Evolutionary conservation across 1,140 invertebrate species (phyloP), one percentile per base, ranked within the genome.

Genomic region (Amyelois transitella): DNA sequence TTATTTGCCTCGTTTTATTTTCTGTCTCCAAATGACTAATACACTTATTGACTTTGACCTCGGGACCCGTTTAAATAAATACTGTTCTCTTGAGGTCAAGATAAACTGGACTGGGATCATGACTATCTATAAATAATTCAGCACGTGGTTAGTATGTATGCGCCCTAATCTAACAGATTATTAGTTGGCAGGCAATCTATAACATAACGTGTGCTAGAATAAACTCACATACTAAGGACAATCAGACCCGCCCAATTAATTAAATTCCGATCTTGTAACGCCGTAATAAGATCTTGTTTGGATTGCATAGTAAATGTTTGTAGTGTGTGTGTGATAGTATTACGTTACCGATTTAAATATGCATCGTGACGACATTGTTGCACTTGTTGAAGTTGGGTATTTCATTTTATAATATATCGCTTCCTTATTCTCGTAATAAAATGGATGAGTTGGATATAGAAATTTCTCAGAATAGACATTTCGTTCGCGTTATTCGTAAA

Each of bases 391-490:
- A 65, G 59, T 69, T 63, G 49, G 55, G 21, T 60, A 45, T 47
- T 21, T 57, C 53, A 62, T 58, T 69, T 72, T 38, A 38, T 38
- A 38, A 58, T 12, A 50, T 43, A 55, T 55, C 28, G 59, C 71
- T 80, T 80, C 71, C 77, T 80, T 69, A 71, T 72, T 72, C 69
- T 66, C 66, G 60, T 79, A 66, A 66, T 70, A 66, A 69, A 43
- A 43, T 55, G n/a, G 58, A 50, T 62, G 55, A 58, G 56, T 38
- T 51, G 12, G 21, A 55, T 49, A 32, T 22, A 12, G 32, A 38
- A 14, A n/a, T 38, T 38, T 38, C 32, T 38, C 14, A 21, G 22
- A 28, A 55, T 51, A 47, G 49, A 19, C 12, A 10, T 51, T 14
- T 14, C n/a, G n/a, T 38, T 38, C 12, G 32, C 32, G 17, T 38